These are phyloP conservation scores for Hyles vespertilio DNA, from an alignment of 1,140 invertebrate genomes.

Conservation along the genomic window DNA sequence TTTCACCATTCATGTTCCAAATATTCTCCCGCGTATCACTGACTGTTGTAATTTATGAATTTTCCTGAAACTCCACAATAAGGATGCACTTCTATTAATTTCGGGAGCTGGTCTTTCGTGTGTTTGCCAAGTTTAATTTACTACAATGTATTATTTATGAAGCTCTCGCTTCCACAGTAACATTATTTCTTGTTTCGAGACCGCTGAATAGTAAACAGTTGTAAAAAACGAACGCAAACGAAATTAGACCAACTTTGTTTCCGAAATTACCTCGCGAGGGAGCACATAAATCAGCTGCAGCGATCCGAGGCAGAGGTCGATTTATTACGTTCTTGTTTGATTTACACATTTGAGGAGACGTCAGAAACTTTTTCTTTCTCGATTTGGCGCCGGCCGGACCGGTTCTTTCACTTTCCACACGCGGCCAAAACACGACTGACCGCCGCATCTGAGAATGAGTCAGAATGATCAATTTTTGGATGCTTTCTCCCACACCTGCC, in stretches of 20 bases:
- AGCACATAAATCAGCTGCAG: too few relatives aligned
- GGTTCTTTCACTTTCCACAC: conserved; percentile 64
- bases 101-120: neutral
- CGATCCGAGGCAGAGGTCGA: neutral
- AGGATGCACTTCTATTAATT: neutral
- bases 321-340: conserved; percentile 2
- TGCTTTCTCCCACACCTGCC: conserved; percentile 72
- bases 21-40: too few relatives aligned
- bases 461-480: conserved; percentile 60
- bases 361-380: conserved; percentile 32
- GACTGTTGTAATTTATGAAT: too few relatives aligned
- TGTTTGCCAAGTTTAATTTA: conserved; percentile 21
- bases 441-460: conserved; percentile 55
- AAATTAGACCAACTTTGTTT: neutral
- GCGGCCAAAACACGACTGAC: conserved; percentile 27
- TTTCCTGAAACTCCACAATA: too few relatives aligned
- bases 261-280: too few relatives aligned
- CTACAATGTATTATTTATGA: conserved; percentile 15
- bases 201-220: conserved; percentile 11
- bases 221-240: conserved; percentile 3
- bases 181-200: conserved; percentile 10
- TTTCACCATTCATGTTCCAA: too few relatives aligned
- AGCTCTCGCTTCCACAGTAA: conserved; percentile 3
- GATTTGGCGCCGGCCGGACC: conserved; percentile 49
- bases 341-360: neutral